Conservation (phyloP, 2,113 vertebrate species). For the Polypterus bichir region DNA sequence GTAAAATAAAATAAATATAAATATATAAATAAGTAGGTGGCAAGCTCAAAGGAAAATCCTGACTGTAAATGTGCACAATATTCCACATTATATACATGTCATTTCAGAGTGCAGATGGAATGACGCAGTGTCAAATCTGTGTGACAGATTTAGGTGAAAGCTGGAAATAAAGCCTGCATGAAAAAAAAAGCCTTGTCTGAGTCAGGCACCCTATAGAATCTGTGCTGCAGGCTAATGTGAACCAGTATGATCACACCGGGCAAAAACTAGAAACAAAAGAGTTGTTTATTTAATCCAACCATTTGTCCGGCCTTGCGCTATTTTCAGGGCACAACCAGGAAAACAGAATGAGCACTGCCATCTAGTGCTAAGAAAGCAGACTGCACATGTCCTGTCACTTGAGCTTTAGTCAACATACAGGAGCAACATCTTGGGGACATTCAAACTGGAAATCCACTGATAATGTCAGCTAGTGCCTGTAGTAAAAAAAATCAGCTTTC, state of each 20-base stretch:
- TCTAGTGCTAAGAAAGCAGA: slow-evolving; percentile 40
- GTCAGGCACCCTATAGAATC: slow-evolving; percentile 69
- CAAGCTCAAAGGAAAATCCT: slow-evolving; percentile 44
- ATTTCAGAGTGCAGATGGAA: slow-evolving; percentile 79
- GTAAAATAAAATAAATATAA: too few relatives aligned
- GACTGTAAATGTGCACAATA: slow-evolving; percentile 97
- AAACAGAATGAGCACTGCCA: slow-evolving; percentile 52
- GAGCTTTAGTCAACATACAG: too few relatives aligned
- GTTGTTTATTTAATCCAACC: slow-evolving; percentile 53
- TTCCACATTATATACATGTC: slow-evolving; percentile 98
- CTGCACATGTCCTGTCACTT: too few relatives aligned
- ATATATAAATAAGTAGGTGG: neutral
- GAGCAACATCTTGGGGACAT: too few relatives aligned
- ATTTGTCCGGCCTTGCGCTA: slow-evolving; percentile 34
- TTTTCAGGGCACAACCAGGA: slow-evolving; percentile 25
- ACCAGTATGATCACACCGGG: slow-evolving; percentile 37
- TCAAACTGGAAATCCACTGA: too few relatives aligned
- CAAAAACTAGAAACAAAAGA: slow-evolving; percentile 36
- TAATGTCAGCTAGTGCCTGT: too few relatives aligned
- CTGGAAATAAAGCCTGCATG: slow-evolving; percentile 71
- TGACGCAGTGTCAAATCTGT: slow-evolving; percentile 95
- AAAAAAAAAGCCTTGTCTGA: slow-evolving; percentile 67
- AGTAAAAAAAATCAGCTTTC: too few relatives aligned
- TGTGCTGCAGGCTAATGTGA: slow-evolving; percentile 67
- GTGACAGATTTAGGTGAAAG: slow-evolving; percentile 99